phyloP scores from a whole-genome alignment of 2,113 vertebrate species.

The Tylochromis polylepis region DNA sequence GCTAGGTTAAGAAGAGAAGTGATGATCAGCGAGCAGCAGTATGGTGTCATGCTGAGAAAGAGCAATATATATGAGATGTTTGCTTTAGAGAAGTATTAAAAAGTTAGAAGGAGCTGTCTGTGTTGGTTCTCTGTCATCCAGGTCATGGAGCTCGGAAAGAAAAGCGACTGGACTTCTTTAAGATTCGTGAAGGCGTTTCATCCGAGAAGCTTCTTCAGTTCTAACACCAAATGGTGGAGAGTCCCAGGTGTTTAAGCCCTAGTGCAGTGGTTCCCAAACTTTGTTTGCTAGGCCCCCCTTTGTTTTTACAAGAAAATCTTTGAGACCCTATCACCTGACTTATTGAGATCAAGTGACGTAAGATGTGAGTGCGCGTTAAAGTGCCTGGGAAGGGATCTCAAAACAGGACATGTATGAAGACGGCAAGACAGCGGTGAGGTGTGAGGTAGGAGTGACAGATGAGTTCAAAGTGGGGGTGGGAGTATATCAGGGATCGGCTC shows the following conservation, averaged over 20 bases:
- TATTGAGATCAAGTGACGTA: no score
- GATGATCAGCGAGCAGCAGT: not conserved
- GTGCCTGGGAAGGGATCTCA: no score
- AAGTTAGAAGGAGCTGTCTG: not conserved
- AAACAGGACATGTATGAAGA: no score
- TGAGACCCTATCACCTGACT: no score
- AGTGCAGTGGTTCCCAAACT: no score
- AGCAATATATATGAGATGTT: not conserved
- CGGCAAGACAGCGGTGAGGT: no score
- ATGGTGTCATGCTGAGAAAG: not conserved
- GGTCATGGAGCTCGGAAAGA: not conserved
- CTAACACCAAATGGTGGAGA: not conserved
- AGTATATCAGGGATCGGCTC: no score
- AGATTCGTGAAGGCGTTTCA: not conserved
- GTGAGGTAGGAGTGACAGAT: no score
- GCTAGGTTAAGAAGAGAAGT: not conserved
- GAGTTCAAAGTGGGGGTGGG: no score
- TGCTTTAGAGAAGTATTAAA: not conserved
- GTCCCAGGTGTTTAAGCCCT: not conserved
- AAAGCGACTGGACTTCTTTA: rapidly evolving
- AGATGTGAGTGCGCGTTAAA: no score
- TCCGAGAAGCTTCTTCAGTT: not conserved
- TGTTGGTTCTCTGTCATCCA: not conserved
- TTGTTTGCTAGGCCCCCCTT: no score
- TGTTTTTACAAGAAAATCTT: no score